A percentile compares a stretch with the other conserved stretches of the same genome.
Evolutionary conservation across 2,797 vertebrate species (phyloP).

Genomic region (Mycteria americana): DNA sequence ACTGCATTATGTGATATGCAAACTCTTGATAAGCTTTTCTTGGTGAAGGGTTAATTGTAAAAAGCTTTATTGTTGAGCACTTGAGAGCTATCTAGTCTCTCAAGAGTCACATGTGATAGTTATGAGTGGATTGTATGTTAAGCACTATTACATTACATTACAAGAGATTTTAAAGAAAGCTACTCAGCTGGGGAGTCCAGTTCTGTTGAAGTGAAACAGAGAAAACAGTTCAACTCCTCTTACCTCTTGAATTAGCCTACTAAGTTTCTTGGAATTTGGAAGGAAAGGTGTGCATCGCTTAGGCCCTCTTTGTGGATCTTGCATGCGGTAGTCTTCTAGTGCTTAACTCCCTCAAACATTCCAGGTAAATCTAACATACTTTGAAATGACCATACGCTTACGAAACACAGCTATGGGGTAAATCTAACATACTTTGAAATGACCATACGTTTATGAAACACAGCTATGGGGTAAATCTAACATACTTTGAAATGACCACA

Average conservation of each 20-base stretch:
- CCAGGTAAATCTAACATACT: not conserved
- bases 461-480: not conserved
- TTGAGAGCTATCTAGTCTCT: not conserved
- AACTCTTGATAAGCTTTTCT: not conserved
- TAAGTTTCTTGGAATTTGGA: not conserved
- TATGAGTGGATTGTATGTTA: not conserved
- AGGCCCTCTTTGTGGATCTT: not conserved
- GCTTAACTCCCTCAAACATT: not conserved
- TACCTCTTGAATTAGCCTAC: not conserved
- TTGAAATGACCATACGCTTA: not conserved
- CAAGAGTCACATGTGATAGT: not conserved
- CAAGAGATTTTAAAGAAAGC: not conserved
- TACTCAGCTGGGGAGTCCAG: not conserved
- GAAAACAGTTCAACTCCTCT: not conserved
- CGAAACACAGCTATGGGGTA: not conserved
- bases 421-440: not conserved
- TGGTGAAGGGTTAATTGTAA: not conserved
- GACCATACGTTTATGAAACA: not conserved
- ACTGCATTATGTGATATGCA: not conserved
- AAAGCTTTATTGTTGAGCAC: not conserved
- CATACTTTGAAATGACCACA: not conserved
- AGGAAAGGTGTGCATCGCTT: not conserved
- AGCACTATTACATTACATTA: not conserved
- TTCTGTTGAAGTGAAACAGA: not conserved
- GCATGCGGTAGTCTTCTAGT: not conserved